phyloP scores from a whole-genome alignment of 2,797 vertebrate species.

The Enteromius paludinosus region DNA sequence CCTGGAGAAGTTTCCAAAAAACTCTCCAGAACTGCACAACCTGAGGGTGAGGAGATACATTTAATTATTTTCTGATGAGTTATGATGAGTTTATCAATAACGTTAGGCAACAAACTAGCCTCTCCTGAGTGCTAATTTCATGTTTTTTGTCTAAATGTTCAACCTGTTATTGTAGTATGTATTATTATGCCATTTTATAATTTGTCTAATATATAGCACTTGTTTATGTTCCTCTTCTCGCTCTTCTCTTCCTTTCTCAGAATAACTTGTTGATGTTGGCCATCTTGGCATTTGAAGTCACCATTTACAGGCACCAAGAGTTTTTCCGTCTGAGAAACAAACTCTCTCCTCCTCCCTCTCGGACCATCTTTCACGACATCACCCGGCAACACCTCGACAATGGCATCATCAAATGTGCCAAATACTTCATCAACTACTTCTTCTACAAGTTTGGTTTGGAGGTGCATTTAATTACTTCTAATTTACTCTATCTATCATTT shows the following conservation, averaged over 20 bases:
- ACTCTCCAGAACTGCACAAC: conserved; percentile 78
- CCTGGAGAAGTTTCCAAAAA: conserved; percentile 76
- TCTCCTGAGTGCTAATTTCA: not conserved
- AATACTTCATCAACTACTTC: conserved; percentile 98
- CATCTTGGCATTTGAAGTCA: conserved; percentile 94
- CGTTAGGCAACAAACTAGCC: not conserved
- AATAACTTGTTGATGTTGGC: conserved; percentile 94
- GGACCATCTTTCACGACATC: conserved; percentile 94
- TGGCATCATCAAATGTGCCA: conserved; percentile 89
- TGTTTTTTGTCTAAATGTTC: not conserved
- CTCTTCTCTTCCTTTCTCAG: conserved; percentile 68
- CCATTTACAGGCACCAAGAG: conserved; percentile 93
- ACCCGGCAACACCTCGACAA: conserved; percentile 93
- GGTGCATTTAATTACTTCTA: conserved; percentile 69
- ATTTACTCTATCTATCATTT: not conserved
- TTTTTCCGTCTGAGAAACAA: conserved; percentile 94
- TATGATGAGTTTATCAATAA: not conserved
- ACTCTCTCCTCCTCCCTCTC: conserved; percentile 86
- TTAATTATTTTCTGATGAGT: not conserved
- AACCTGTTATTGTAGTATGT: not conserved
- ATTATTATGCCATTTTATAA: not conserved
- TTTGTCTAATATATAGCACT: not conserved
- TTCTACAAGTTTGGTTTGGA: conserved; percentile 99
- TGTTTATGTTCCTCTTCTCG: not conserved
- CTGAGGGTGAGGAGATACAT: conserved; percentile 83